phyloP scores from a whole-genome alignment of 2,888 invertebrate species.

The Anoplius nigerrimus region DNA sequence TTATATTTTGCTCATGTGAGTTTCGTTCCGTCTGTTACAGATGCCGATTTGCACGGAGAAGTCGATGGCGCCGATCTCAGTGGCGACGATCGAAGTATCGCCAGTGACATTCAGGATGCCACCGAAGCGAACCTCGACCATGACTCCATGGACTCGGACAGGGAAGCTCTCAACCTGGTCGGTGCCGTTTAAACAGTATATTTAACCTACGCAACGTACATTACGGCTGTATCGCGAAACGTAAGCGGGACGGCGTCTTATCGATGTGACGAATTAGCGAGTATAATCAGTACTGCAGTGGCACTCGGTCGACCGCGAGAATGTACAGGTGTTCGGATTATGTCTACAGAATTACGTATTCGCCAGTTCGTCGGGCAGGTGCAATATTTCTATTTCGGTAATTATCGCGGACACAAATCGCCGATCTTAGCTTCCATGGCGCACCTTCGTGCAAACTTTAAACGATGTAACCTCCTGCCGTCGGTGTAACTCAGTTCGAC shows the following conservation, averaged over 20 bases:
- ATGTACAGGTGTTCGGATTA: slow-evolving; percentile 23
- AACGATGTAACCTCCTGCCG: no score
- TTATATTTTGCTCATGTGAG: no score
- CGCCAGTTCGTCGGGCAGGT: background rate
- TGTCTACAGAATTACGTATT: slow-evolving; percentile 22
- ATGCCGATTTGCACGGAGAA: slow-evolving; percentile 80
- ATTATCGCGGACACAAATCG: background rate
- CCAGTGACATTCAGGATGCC: slow-evolving; percentile 78
- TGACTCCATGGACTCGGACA: slow-evolving; percentile 81
- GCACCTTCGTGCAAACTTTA: no score
- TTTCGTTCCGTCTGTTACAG: slow-evolving; percentile 71
- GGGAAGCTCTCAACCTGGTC: slow-evolving; percentile 81
- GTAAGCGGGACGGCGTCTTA: no score
- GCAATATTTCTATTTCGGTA: slow-evolving; percentile 16
- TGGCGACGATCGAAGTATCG: slow-evolving; percentile 80
- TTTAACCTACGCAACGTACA: background rate
- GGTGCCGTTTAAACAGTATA: slow-evolving; percentile 59
- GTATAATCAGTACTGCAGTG: slow-evolving; percentile 19
- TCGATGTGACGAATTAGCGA: slow-evolving; percentile 6
- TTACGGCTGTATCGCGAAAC: no score
- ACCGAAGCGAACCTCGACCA: slow-evolving; percentile 77
- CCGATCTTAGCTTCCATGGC: background rate
- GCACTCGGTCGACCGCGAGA: slow-evolving; percentile 13
- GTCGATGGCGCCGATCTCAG: slow-evolving; percentile 79
- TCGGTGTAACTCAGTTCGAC: no score